Conservation (phyloP, 2,113 vertebrate species). For the Origma solitaria region DNA sequence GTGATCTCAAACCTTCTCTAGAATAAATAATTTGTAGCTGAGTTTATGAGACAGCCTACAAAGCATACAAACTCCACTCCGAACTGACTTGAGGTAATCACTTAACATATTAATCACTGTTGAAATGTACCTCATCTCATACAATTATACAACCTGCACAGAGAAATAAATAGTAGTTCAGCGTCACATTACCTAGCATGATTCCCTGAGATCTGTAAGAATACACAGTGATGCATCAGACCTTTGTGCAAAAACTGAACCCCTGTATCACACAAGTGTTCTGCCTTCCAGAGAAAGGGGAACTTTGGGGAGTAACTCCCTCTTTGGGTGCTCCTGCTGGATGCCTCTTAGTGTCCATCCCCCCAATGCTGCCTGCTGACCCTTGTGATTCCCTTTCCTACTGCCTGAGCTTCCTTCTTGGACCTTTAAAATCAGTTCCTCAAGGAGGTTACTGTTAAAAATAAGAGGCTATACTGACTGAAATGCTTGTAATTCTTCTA, state of each 20-base stretch:
- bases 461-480: not conserved
- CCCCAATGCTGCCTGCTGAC: rapidly evolving
- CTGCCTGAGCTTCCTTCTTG: not conserved
- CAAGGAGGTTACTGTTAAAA: not conserved
- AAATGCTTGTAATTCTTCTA: not conserved
- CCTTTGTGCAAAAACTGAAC: not conserved
- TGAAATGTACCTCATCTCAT: not conserved
- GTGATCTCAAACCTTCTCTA: not conserved
- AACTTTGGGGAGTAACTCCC: not conserved
- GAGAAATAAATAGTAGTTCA: not conserved
- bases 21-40: not conserved
- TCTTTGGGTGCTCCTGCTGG: not conserved
- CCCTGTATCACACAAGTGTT: not conserved
- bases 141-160: not conserved
- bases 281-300: not conserved
- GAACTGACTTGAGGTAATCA: not conserved
- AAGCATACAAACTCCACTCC: not conserved
- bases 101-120: not conserved
- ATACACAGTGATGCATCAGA: not conserved
- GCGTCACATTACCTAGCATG: not conserved
- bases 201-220: not conserved
- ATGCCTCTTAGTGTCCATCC: not conserved
- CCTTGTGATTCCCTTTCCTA: not conserved
- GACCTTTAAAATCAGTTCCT: not conserved
- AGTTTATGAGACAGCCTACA: not conserved